These are phyloP conservation scores for Apteryx owenii DNA, from an alignment of 2,113 vertebrate genomes.

Conservation along the genomic window DNA sequence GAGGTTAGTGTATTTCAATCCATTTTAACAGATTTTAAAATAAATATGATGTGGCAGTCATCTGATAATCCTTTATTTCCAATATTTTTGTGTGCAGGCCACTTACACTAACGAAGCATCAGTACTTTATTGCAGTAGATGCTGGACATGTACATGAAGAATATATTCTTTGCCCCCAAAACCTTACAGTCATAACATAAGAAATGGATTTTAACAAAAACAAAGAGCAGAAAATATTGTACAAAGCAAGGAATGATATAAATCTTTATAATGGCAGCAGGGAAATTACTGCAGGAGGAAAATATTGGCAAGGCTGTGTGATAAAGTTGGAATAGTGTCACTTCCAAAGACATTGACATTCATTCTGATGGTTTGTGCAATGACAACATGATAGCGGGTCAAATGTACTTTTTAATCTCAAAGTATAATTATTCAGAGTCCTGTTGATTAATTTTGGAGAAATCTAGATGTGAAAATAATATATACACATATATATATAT, in stretches of 20 bases:
- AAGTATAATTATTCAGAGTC: not conserved
- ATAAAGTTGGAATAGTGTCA: fast-evolving
- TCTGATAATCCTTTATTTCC: not conserved
- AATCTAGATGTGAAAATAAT: not conserved
- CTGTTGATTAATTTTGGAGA: not conserved
- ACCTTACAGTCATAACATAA: not conserved
- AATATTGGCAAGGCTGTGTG: fast-evolving
- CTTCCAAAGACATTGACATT: not conserved
- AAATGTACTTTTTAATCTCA: not conserved
- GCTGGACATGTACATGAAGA: not conserved
- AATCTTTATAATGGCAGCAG: not conserved
- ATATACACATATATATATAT: not conserved
- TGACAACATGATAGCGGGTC: not conserved
- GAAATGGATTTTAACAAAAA: not conserved
- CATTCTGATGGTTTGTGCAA: not conserved
- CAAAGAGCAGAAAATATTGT: not conserved
- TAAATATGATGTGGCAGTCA: not conserved
- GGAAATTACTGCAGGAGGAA: not conserved
- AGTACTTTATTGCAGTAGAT: not conserved
- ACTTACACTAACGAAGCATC: not conserved
- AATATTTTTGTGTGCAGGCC: not conserved
- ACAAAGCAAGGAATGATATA: not conserved
- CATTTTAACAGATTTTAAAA: not conserved
- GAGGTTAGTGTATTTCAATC: not conserved
- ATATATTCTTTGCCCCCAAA: not conserved